These are phyloP conservation scores for Choreutis nemorana DNA, from an alignment of 2,888 invertebrate species.

Conservation along the genomic window DNA sequence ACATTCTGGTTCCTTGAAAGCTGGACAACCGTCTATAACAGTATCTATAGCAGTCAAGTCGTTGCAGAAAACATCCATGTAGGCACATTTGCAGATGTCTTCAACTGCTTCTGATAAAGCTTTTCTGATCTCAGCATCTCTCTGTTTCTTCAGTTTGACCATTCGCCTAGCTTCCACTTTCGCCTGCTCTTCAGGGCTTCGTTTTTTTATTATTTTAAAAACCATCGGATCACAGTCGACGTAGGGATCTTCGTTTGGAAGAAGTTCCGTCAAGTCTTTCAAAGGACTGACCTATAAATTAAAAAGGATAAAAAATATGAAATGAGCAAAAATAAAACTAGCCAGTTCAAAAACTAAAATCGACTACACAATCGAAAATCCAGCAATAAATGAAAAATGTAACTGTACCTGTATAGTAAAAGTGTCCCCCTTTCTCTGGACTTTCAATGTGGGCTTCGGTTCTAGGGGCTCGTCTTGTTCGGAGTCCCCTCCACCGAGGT, in stretches of 20 bases:
- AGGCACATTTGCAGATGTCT: slow-evolving; percentile 58
- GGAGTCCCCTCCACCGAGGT: slow-evolving; percentile 42
- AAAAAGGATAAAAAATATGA: neutral
- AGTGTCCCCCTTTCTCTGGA: slow-evolving; percentile 71
- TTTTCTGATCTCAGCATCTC: slow-evolving; percentile 58
- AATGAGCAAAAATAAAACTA: too few species aligned
- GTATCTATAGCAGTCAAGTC: slow-evolving; percentile 50
- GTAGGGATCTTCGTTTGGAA: slow-evolving; percentile 71
- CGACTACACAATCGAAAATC: too few species aligned
- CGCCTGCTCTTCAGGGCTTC: slow-evolving; percentile 59
- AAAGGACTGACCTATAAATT: slow-evolving; percentile 66
- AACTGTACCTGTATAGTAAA: slow-evolving; percentile 65
- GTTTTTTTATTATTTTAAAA: slow-evolving; percentile 71
- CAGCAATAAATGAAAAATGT: neutral
- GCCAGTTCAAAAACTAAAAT: too few species aligned
- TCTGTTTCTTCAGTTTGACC: slow-evolving; percentile 61
- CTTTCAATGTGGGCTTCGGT: slow-evolving; percentile 70
- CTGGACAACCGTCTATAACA: slow-evolving; percentile 50
- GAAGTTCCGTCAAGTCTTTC: slow-evolving; percentile 66
- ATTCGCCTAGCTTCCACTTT: slow-evolving; percentile 62
- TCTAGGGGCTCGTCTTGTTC: slow-evolving; percentile 53
- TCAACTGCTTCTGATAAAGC: slow-evolving; percentile 51
- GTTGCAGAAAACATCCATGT: slow-evolving; percentile 59
- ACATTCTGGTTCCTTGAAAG: slow-evolving; percentile 52
- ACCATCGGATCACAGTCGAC: slow-evolving; percentile 73